A percentile compares a stretch with the other conserved stretches of the same genome.
phyloP scores from a whole-genome alignment of 2,888 invertebrate species.

The Eumacrocentrus americanus region DNA sequence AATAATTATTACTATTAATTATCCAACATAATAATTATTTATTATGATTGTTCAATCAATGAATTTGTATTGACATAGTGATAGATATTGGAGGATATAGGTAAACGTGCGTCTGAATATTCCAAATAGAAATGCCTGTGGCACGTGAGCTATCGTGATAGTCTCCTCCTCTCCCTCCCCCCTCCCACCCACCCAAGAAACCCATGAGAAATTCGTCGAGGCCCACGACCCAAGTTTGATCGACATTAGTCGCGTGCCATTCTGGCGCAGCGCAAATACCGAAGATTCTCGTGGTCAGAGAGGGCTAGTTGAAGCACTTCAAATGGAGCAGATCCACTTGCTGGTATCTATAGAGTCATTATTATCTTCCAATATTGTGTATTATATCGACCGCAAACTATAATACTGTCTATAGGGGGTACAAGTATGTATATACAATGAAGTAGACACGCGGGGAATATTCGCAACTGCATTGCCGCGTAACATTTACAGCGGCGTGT shows the following conservation, averaged over 20 bases:
- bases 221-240: constrained; percentile 10
- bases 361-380: too few relatives aligned
- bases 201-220: constrained; percentile 15
- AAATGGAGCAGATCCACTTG: neutral
- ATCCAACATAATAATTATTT: too few relatives aligned
- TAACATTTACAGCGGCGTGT: neutral
- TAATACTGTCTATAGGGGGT: too few relatives aligned
- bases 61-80: neutral
- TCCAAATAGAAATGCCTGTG: neutral
- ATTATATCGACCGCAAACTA: too few relatives aligned
- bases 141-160: neutral
- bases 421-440: neutral
- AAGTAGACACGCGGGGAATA: too few relatives aligned
- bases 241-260: constrained; percentile 23
- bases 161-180: neutral
- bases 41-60: neutral
- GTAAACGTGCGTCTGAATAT: too few relatives aligned
- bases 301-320: neutral
- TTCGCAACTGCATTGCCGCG: neutral
- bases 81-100: too few relatives aligned
- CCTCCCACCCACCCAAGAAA: too few relatives aligned
- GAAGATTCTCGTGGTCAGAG: constrained; percentile 13
- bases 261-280: constrained; percentile 13
- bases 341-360: too few relatives aligned
- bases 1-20: too few relatives aligned